Evolutionary conservation across 2,113 vertebrate species (phyloP), one percentile per base, ranked within the genome.

Genomic region (Vulpes vulpes): DNA sequence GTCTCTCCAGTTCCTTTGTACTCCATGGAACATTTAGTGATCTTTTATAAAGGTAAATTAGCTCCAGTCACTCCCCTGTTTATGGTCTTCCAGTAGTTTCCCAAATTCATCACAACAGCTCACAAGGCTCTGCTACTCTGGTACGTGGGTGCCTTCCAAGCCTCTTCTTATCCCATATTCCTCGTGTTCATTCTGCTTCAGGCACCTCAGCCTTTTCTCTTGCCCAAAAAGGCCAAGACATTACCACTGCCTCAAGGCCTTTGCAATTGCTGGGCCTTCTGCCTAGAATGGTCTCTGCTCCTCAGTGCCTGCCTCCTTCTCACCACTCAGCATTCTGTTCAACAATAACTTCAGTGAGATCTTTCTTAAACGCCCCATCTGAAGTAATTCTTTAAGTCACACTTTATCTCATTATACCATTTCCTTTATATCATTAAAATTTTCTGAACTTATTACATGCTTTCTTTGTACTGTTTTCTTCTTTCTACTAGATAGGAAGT

Each of bases 391-490:
- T 35, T 80, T 43, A 81, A 53, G 49, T 79, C 67, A 79, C 55
- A 64, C 8, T 83, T 73, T n/a, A 71, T 74, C 51, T 94, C 57
- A 65, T 71, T 83, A 64, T 80, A 62, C 22, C n/a, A 3, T 65
- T 89, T 96, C 25, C 53, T 86, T 91, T 55, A 23, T 32, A 60
- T 67, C 38, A 67, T 67, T 73, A 38, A 83, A 14, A 27, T 82
- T 85, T 94, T 89, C 51, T 76, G 51, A 76, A 92, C 32, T 64
- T 65, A 79, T 64, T 65, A 79, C 16, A 12, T 82, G 32, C 60
- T 62, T 92, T 57, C 32, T 78, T 92, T 93, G 53, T 92, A 73
- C n/a, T 65, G 17, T 94, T 22, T 86, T 64, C n/a, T 89, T 57
- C 55, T 92, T 69, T 49, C 49, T 30, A 59, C 15, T 81, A 51